Evolutionary conservation across 2,797 vertebrate species (phyloP), one percentile per base, ranked within the genome.

Genomic region (Paedocypris micromegethes): DNA sequence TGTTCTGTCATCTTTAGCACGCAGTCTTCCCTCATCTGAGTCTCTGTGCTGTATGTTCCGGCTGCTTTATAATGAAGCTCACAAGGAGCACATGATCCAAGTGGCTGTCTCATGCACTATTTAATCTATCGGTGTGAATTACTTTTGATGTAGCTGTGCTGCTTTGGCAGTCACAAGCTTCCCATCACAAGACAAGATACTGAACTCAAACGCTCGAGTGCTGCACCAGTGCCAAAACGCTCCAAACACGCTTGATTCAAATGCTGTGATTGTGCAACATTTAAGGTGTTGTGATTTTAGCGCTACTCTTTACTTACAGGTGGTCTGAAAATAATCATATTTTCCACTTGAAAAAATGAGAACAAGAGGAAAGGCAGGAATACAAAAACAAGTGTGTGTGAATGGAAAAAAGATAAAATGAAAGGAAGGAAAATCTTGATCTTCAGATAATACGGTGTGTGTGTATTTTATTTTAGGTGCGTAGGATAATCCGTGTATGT

Each of bases 401-500:
- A 46, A 38, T 42, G 45, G 51, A 23, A 23, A 23, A 23, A 23
- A 23, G 23, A 23, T 23, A 23, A 23, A 23, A 23, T 23, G 23
- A 23, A 23, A 23, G 23, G 23, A 23, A 23, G 23, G 23, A 23
- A 23, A 23, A 42, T 9, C 0, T 42, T 52, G 56, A 5, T 6
- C 6, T 37, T 45, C 44, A 9, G 45, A 38, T 39, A 54, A 9
- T 2, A 23, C 46, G 7, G 6, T 48, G 47, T 70, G 9, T 51
- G 2, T 74, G 39, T n/a, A n/a, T 73, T 73, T 80, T 43, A 23
- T 76, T 51, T 42, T 75, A 98, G 97, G 97, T 99, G 77, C 94
- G 96, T 75, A 99, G 93, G 88, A 98, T 99, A 68, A 97, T 98
- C 74, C 89, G 96, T 58, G 97, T 99, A 76, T 99, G 96, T 88